Base-by-base conservation (phyloP, 2,113 vertebrate genomes). In the Stegastes partitus region DNA sequence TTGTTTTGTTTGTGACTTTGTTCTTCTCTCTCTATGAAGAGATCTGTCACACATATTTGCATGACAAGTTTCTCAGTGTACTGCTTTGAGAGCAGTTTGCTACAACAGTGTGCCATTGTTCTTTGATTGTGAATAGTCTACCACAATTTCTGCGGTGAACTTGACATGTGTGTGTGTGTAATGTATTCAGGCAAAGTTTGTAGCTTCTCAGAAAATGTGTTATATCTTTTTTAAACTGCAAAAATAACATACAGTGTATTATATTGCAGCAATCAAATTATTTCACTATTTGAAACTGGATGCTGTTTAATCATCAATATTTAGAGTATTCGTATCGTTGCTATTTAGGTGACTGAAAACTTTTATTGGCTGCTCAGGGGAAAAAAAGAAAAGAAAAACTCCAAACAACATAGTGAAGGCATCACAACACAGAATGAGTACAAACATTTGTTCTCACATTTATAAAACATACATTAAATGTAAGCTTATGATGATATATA, bases 1-100 rank as follows among this genome's bases (percentile, higher is more conserved):
- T 92, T 93, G 91, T 92, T 91, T 86, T 91, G 90, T 87, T 88
- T 90, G 85, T 89, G 79, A 85, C 85, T 89, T 88, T 92, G 90
- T 92, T 92, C 58, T 77, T 72, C 54, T 68, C 42, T 77, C 74
- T 85, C 82, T 89, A 68, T 88, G 83, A 91, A 89, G 79, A 91
- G 89, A 93, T 92, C 89, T 86, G 89, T 91, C 85, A 86, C 68
- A 68, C 53, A 83, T 68, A 93, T 93, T 93, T 92, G 85, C 91
- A 93, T 92, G 86, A 91, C 91, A 91, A 75, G 85, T 87, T 84
- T 87, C 82, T 82, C 83, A 76, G 85, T 84, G 83, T 88, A 57
- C 37, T 57, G 66, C 83, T 89, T 82, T 77, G 77, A 87, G 65
- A 74, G 65, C 72, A 69, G 54, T 82, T 80, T 75, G 77, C 61